Conservation (phyloP, 2,888 invertebrate species). For the Eupelmus urozonus region DNA sequence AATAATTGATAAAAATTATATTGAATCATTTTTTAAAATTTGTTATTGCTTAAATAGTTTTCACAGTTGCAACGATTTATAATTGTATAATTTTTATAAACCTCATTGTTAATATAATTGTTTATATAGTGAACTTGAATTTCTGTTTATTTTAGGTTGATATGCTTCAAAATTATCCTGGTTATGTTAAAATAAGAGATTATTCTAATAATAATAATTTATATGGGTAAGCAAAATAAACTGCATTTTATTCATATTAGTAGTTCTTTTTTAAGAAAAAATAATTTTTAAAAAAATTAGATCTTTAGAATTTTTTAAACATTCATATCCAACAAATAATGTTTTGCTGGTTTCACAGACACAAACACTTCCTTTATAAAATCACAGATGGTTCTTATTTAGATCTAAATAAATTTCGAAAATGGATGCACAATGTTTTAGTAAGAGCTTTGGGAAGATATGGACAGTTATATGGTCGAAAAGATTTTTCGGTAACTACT, state of each 20-base stretch:
- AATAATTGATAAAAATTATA: no score
- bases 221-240: not conserved
- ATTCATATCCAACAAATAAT: not conserved
- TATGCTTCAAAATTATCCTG: not conserved
- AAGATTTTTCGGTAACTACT: not conserved
- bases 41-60: no score
- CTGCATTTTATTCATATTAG: not conserved
- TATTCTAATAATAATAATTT: not conserved
- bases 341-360: not conserved
- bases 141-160: not conserved
- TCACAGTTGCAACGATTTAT: not conserved
- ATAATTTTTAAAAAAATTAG: no score
- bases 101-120: no score
- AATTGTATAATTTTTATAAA: no score
- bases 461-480: not conserved
- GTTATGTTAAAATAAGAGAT: constrained; percentile 1
- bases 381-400: not conserved
- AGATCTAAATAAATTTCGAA: constrained; percentile 19
- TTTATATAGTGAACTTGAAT: not conserved
- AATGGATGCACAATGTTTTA: constrained; percentile 22
- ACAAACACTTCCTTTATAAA: no score
- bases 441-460: not conserved
- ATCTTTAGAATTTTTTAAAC: no score
- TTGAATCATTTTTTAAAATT: no score
- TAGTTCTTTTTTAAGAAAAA: no score